Conservation (phyloP, 1,140 invertebrate species). For the Teleopsis dalmanni region DNA sequence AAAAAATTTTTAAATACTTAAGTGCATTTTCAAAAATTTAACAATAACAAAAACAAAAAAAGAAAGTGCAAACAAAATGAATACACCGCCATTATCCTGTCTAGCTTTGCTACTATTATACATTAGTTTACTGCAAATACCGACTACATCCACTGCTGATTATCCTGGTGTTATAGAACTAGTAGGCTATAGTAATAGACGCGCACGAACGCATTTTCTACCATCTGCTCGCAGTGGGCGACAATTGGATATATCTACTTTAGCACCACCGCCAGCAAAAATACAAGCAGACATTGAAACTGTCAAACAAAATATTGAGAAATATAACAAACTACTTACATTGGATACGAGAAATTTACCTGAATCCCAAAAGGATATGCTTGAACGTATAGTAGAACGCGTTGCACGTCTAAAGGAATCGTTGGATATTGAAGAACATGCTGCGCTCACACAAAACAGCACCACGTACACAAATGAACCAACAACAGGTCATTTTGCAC, state of each 20-base stretch:
- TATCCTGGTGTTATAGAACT: slow-evolving; percentile 41
- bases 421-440: slow-evolving; percentile 32
- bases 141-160: slow-evolving; percentile 12
- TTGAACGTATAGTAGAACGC: slow-evolving; percentile 40
- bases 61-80: slow-evolving; percentile 16
- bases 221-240: too few relatives aligned
- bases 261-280: slow-evolving; percentile 26
- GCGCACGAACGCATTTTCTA: slow-evolving; percentile 36
- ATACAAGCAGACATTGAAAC: slow-evolving; percentile 39
- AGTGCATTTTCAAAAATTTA: not conserved
- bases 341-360: slow-evolving; percentile 40
- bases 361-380: slow-evolving; percentile 41
- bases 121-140: slow-evolving; percentile 5
- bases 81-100: slow-evolving; percentile 25
- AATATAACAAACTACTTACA: slow-evolving; percentile 37
- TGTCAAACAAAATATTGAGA: slow-evolving; percentile 38
- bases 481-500: too few relatives aligned
- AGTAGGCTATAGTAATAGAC: slow-evolving; percentile 38
- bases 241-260: slow-evolving; percentile 14
- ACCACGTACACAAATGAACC: not conserved
- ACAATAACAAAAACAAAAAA: not conserved
- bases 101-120: slow-evolving; percentile 12
- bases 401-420: slow-evolving; percentile 39
- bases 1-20: not conserved
- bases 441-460: not conserved